Percentiles rank a stretch among this genome's conserved stretches.
phyloP scores from a whole-genome alignment of 2,797 vertebrate species.

The Semotilus atromaculatus region DNA sequence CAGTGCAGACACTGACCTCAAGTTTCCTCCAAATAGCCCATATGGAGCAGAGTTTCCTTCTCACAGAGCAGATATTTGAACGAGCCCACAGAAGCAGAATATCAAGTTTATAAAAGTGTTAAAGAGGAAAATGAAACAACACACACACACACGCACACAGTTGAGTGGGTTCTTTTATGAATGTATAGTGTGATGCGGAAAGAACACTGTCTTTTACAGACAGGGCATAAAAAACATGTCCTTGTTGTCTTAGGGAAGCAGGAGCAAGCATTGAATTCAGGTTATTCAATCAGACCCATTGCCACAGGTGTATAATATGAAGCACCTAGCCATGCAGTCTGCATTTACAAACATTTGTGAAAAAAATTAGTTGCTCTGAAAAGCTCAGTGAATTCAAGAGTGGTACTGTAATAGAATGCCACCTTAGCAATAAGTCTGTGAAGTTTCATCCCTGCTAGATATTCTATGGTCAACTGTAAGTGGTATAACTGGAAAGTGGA shows the following conservation, averaged over 20 bases:
- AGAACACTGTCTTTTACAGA: too few species aligned
- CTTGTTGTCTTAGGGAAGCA: not conserved
- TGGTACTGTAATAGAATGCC: not conserved
- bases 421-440: not conserved
- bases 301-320: not conserved
- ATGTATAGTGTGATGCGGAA: too few species aligned
- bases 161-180: too few species aligned
- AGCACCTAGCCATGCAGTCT: not conserved
- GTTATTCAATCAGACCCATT: not conserved
- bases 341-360: not conserved
- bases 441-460: not conserved
- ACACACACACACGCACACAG: too few species aligned
- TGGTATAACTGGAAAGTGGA: not conserved
- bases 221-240: not conserved
- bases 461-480: not conserved
- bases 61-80: not conserved
- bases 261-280: not conserved
- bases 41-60: not conserved
- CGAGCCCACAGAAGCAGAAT: not conserved
- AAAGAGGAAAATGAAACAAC: not conserved
- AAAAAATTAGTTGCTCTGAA: not conserved
- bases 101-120: not conserved
- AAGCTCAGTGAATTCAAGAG: not conserved
- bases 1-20: constrained; percentile 18
- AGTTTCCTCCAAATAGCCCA: not conserved